These are phyloP conservation scores for Odontomyia ornata DNA, from an alignment of 2,888 invertebrate genomes.

Conservation along the genomic window DNA sequence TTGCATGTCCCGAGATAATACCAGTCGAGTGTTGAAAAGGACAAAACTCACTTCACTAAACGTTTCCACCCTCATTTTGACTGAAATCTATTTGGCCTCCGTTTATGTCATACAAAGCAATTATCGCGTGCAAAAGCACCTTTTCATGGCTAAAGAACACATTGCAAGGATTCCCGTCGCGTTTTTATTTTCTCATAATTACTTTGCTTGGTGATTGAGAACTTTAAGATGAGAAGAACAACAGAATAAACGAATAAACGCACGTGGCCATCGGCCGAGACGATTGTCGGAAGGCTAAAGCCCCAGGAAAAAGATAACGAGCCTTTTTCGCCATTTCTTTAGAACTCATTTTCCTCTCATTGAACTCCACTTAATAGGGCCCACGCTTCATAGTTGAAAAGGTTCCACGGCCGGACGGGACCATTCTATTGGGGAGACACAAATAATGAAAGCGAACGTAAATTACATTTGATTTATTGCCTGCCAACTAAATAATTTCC, in stretches of 20 bases:
- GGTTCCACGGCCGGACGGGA: too few relatives aligned
- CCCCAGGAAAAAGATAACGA: background rate
- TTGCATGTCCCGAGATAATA: background rate
- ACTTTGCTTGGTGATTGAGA: constrained; percentile 15
- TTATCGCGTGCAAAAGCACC: constrained; percentile 12
- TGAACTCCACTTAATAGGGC: too few relatives aligned
- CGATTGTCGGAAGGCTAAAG: background rate
- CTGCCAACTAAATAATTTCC: constrained; percentile 22
- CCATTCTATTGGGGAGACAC: too few relatives aligned
- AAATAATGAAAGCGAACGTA: background rate
- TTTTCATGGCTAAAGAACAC: background rate
- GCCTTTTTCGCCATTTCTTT: constrained; percentile 7
- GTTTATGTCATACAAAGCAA: constrained; percentile 8
- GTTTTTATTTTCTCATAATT: background rate
- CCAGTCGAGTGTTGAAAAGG: background rate
- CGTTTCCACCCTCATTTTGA: background rate
- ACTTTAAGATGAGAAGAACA: constrained; percentile 8
- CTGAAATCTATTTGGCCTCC: background rate
- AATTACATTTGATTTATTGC: constrained; percentile 33
- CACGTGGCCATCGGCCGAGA: too few relatives aligned
- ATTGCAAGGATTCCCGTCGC: background rate
- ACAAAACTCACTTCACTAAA: background rate
- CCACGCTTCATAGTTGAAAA: too few relatives aligned
- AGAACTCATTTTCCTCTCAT: too few relatives aligned
- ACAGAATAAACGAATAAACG: too few relatives aligned